These are phyloP conservation scores for Dolichallabes microphthalmus DNA, from an alignment of 2,113 vertebrate species.

Conservation along the genomic window DNA sequence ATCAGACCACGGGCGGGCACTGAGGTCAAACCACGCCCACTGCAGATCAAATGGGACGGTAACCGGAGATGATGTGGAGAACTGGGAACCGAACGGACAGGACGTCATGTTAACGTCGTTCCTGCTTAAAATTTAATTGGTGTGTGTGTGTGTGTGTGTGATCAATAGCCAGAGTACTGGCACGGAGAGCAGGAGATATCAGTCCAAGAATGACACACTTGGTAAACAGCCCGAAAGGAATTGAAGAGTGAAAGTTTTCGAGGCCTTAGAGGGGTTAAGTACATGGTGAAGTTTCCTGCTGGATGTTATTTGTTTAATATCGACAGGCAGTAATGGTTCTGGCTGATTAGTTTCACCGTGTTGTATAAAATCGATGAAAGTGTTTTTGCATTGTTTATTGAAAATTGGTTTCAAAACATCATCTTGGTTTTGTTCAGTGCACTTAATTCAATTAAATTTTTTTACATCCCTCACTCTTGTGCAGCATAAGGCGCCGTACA, in stretches of 20 bases:
- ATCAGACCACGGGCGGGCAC: conserved; percentile 34
- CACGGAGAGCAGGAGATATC: neutral
- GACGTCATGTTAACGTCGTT: neutral
- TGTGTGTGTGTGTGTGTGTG: no score
- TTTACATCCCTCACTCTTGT: neutral
- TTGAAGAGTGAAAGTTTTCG: neutral
- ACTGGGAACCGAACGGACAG: neutral
- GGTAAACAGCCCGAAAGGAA: neutral
- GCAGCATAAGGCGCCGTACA: neutral
- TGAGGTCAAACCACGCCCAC: conserved; percentile 9
- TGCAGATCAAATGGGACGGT: conserved; percentile 15
- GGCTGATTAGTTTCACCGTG: neutral
- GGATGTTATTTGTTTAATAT: neutral
- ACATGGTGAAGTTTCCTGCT: neutral
- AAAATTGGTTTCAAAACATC: no score
- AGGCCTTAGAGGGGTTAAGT: neutral
- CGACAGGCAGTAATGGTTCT: neutral
- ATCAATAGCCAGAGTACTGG: neutral
- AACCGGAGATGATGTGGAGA: conserved; percentile 22
- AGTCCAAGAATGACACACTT: neutral
- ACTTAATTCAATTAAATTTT: neutral
- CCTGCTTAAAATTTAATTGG: neutral
- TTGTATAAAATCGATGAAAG: neutral
- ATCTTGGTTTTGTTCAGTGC: no score
- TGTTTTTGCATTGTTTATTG: neutral